phyloP scores from a whole-genome alignment of 2,797 vertebrate genomes.

The Tangara arthus region DNA sequence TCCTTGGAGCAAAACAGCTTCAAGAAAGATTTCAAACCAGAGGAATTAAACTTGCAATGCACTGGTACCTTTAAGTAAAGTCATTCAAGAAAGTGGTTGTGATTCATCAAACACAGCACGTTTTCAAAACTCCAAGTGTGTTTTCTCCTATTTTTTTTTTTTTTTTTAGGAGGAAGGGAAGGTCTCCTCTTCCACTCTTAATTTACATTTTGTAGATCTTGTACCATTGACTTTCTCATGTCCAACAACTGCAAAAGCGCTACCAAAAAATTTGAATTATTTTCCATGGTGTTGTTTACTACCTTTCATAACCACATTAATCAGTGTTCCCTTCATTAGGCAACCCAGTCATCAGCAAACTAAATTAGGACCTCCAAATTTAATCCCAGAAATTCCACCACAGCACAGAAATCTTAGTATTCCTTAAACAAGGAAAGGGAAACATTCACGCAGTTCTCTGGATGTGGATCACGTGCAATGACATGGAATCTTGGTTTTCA shows the following conservation, averaged over 20 bases:
- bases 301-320: background rate
- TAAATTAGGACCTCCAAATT: background rate
- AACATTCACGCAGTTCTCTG: background rate
- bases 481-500: background rate
- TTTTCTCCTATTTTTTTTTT: background rate
- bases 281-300: background rate
- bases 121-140: background rate
- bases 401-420: background rate
- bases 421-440: background rate
- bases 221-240: background rate
- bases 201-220: background rate
- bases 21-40: conserved; percentile 13
- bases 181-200: rapidly evolving
- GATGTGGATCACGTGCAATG: rapidly evolving
- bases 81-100: background rate
- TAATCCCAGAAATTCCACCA: background rate
- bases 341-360: rapidly evolving
- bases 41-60: conserved; percentile 16
- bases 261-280: background rate
- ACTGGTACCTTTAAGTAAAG: background rate
- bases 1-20: conserved; percentile 26
- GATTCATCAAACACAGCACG: background rate
- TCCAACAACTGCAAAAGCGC: rapidly evolving
- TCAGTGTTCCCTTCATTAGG: background rate
- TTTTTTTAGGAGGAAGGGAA: background rate